Evolutionary conservation across 2,113 vertebrate species (phyloP).

Genomic region (Aix galericulata): DNA sequence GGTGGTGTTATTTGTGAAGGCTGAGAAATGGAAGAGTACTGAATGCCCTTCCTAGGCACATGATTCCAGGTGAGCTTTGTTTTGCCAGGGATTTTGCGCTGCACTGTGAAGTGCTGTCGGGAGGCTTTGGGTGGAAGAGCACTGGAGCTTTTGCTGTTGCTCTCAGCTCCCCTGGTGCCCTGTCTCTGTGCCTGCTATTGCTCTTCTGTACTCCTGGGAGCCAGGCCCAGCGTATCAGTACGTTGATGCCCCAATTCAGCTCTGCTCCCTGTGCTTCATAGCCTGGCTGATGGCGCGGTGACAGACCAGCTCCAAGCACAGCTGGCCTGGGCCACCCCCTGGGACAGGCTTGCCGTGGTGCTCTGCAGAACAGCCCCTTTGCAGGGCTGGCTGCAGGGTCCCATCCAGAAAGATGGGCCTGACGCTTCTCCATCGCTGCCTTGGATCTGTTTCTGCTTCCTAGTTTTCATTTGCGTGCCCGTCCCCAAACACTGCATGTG

Average conservation of each 20-base stretch:
- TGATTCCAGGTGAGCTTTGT: neutral
- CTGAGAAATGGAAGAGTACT: neutral
- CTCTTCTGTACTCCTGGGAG: neutral
- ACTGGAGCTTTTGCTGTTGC: accelerated
- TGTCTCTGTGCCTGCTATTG: neutral
- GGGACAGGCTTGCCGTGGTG: neutral
- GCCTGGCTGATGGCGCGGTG: neutral
- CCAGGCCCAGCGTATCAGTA: accelerated
- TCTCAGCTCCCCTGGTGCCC: neutral
- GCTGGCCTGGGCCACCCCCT: neutral
- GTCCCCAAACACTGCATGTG: neutral
- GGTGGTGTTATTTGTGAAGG: neutral
- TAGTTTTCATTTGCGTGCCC: neutral
- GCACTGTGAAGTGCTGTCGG: accelerated
- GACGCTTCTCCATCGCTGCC: neutral
- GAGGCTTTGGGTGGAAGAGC: neutral
- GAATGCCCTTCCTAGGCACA: accelerated
- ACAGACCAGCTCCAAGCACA: neutral
- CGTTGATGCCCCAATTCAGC: neutral
- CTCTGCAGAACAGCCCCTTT: neutral
- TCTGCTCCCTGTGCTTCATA: neutral
- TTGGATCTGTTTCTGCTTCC: neutral
- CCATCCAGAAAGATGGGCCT: neutral
- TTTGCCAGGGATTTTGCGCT: neutral
- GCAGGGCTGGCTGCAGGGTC: neutral